phyloP scores from a whole-genome alignment of 2,797 vertebrate genomes.

The Lithobates pipiens region DNA sequence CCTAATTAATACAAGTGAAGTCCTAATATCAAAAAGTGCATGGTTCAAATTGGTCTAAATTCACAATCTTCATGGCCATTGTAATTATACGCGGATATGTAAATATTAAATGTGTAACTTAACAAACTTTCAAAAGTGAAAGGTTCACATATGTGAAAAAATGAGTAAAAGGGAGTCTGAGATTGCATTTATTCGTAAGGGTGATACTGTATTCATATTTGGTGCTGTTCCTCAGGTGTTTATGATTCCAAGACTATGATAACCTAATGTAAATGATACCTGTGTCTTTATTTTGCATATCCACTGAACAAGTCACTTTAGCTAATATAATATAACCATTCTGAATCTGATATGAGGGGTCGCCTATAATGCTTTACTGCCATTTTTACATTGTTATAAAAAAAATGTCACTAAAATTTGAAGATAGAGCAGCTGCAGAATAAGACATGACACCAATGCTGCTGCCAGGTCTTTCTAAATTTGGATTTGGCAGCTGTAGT shows the following conservation, averaged over 20 bases:
- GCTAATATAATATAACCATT: background rate
- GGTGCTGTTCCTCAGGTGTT: background rate
- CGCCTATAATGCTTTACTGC: background rate
- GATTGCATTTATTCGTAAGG: background rate
- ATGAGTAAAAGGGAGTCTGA: too few relatives aligned
- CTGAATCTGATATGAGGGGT: background rate
- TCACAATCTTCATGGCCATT: too few relatives aligned
- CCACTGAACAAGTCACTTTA: background rate
- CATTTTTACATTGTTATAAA: conserved; percentile 21
- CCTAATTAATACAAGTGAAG: too few relatives aligned
- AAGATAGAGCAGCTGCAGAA: conserved; percentile 45
- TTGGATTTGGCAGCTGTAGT: conserved; percentile 43
- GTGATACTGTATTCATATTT: background rate
- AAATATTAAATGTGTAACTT: too few relatives aligned
- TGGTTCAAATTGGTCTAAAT: too few relatives aligned
- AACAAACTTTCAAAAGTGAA: too few relatives aligned
- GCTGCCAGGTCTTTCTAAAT: conserved; percentile 54
- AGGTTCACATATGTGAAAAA: too few relatives aligned
- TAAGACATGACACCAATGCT: conserved; percentile 45
- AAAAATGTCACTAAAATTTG: conserved; percentile 1
- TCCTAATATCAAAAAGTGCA: too few relatives aligned
- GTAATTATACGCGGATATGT: too few relatives aligned
- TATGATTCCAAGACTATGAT: background rate
- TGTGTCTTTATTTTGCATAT: background rate
- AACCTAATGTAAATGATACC: too few relatives aligned